Evolutionary conservation across 1,140 invertebrate genomes (phyloP).

Genomic region (Drosophila prosaltans): DNA sequence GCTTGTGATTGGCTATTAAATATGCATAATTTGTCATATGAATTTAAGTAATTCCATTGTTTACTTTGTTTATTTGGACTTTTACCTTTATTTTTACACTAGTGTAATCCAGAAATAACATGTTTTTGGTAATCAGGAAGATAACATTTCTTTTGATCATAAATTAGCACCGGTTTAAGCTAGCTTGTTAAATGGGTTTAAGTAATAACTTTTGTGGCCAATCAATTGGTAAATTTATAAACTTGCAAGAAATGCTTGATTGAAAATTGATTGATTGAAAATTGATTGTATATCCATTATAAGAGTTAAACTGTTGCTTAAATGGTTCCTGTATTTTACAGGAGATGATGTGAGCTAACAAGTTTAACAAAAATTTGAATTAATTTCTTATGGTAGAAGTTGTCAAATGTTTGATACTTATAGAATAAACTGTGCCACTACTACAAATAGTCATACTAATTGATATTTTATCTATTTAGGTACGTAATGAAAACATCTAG

Average conservation of each 20-base stretch:
- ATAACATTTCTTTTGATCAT: conserved; percentile 30
- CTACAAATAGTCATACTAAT: too few species aligned
- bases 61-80: not conserved
- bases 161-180: conserved; percentile 27
- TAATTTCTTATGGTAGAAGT: too few species aligned
- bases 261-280: not conserved
- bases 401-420: too few species aligned
- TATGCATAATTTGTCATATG: conserved; percentile 9
- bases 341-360: too few species aligned
- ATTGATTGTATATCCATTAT: not conserved
- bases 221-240: conserved; percentile 24
- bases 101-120: conserved; percentile 15
- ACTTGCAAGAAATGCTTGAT: not conserved
- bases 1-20: conserved; percentile 31
- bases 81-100: not conserved
- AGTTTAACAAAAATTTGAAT: too few species aligned
- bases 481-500: too few species aligned
- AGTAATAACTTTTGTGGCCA: not conserved
- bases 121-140: conserved; percentile 1
- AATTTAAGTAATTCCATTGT: not conserved
- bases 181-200: conserved; percentile 11
- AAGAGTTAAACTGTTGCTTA: not conserved
- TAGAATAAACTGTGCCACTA: too few species aligned
- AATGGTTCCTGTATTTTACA: too few species aligned
- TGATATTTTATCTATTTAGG: too few species aligned